Evolutionary conservation across 1,140 invertebrate species (phyloP), one percentile per base, ranked within the genome.

Genomic region (Sycophila sp.): DNA sequence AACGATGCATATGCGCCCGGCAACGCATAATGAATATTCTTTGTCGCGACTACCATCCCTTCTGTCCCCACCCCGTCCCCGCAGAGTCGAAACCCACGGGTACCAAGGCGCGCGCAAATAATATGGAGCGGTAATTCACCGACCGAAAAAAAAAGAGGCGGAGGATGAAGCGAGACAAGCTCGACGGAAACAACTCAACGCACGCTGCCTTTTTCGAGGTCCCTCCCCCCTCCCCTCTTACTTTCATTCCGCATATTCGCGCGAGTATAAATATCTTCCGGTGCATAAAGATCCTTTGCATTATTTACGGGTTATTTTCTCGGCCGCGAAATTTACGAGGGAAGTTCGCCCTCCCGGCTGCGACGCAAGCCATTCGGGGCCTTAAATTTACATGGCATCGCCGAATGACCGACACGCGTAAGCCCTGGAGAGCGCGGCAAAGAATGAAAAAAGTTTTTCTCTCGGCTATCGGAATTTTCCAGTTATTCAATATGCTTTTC

Each of bases 281-380:
- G 58, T 24, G 64, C 65, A 62, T 67, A 68, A 67, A 60, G 45
- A 67, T 67, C 65, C 63, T 72, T 67, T 63, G 58, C 56, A 68
- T 72, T 72, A 72, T 72, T 62, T 72, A 72, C 64, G 51, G 64
- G 45, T 68, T 72, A 68, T 72, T 68, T 68, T 72, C 53, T 59
- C 64, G 58, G 55, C 47, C 17, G 40, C 63, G 45, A 72, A 67
- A 67, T 67, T 72, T 67, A 66, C 70, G 70, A 72, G 70, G 36
- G 8, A 72, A 67, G 22, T 56, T 67, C 34, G 28, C 62, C 17
- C 26, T 32, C 65, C 51, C n/a, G n/a, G n/a, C n/a, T n/a, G n/a
- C n/a, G 34, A 26, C 66, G n/a, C 26, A n/a, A n/a, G n/a, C n/a
- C n/a, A n/a, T n/a, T n/a, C 32, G 24, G 32, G 42, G 24, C 11